These are phyloP conservation scores for Aythya baeri DNA, from an alignment of 2,113 vertebrate genomes.

Conservation along the genomic window DNA sequence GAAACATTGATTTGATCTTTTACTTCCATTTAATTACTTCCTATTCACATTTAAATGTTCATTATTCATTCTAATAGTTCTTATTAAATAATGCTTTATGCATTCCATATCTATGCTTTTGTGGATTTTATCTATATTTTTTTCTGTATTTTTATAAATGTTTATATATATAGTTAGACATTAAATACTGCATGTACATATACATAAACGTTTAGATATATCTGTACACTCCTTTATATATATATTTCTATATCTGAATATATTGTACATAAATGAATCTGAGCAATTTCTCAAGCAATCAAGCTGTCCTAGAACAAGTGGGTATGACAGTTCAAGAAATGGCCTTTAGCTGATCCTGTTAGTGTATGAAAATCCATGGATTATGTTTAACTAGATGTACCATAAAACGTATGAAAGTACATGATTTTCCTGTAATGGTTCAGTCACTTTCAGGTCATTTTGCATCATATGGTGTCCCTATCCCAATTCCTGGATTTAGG, in stretches of 20 bases:
- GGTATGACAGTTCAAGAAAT: neutral
- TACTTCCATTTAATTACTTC: neutral
- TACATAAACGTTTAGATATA: too few relatives aligned
- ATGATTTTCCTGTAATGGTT: neutral
- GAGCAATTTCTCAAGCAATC: neutral
- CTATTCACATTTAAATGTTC: neutral
- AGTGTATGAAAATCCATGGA: neutral
- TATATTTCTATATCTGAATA: neutral
- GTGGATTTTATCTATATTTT: neutral
- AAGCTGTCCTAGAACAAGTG: neutral
- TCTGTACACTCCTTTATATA: neutral
- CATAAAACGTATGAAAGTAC: neutral
- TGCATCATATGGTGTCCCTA: neutral
- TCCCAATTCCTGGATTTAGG: slow-evolving; percentile 55
- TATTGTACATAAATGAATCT: neutral
- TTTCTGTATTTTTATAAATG: neutral
- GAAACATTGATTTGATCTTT: neutral
- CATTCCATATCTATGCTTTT: neutral
- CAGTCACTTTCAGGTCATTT: neutral
- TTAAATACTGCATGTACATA: neutral
- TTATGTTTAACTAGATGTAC: neutral
- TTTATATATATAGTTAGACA: too few relatives aligned
- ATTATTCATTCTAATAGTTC: neutral
- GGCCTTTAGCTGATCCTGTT: neutral
- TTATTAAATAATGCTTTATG: neutral